phyloP scores from a whole-genome alignment of 1,140 invertebrate genomes.

The Meteorus sp. region DNA sequence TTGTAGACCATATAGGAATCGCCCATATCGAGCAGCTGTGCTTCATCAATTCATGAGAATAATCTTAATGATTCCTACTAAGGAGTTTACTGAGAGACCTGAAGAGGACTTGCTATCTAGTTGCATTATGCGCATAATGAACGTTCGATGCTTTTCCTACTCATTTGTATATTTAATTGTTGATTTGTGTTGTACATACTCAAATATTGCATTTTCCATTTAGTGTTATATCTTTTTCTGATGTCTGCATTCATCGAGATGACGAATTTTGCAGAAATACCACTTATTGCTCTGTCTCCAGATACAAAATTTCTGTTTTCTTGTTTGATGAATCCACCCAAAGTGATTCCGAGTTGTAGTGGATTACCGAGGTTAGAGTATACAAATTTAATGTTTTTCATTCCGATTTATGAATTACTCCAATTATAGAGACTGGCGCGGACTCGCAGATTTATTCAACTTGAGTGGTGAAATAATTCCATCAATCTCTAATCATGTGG shows the following conservation, averaged over 20 bases:
- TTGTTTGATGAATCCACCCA: conserved; percentile 63
- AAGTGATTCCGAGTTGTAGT: conserved; percentile 62
- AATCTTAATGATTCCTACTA: too few species aligned
- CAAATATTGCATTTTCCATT: too few species aligned
- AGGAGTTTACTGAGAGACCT: too few species aligned
- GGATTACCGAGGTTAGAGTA: conserved; percentile 58
- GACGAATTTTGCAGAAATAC: conserved; percentile 66
- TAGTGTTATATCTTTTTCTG: not conserved
- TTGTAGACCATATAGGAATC: too few species aligned
- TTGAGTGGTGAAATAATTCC: conserved; percentile 56
- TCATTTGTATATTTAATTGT: not conserved
- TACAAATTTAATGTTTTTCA: not conserved
- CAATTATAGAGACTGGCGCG: conserved; percentile 68
- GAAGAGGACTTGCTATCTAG: too few species aligned
- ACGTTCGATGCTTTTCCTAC: too few species aligned
- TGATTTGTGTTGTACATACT: not conserved
- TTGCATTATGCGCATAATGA: too few species aligned
- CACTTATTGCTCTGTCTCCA: conserved; percentile 62
- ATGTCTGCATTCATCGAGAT: conserved; percentile 39
- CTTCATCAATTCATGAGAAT: too few species aligned
- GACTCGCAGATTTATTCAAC: conserved; percentile 62
- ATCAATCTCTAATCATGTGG: conserved; percentile 51
- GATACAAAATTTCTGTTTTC: conserved; percentile 58
- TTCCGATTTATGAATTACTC: not conserved
- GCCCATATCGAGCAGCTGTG: too few species aligned